phyloP scores from a whole-genome alignment of 1,140 invertebrate genomes.

The Rhynchophorus ferrugineus region DNA sequence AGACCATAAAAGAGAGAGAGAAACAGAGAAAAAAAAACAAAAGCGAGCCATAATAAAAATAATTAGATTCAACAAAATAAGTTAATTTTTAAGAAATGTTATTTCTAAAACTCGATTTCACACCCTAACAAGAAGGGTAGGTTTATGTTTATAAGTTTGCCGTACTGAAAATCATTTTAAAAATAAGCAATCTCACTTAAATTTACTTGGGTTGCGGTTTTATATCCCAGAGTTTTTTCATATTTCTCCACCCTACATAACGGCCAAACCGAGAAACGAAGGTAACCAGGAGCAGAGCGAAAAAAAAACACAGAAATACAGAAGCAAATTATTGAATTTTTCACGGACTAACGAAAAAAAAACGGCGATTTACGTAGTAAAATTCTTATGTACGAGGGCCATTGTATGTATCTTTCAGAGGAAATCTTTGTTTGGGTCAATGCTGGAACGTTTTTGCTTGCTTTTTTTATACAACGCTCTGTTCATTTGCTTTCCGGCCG shows the following conservation, averaged over 20 bases:
- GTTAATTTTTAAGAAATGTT: no score
- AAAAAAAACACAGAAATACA: no score
- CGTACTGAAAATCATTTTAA: conserved; percentile 14
- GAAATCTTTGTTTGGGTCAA: no score
- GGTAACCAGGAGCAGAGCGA: not conserved
- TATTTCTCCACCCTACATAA: conserved; percentile 7
- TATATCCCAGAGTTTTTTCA: conserved; percentile 7
- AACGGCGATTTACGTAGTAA: not conserved
- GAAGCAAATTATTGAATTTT: not conserved
- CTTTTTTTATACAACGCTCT: no score
- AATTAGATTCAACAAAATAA: no score
- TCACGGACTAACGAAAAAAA: not conserved
- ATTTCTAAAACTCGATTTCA: conserved; percentile 14
- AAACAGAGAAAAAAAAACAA: no score
- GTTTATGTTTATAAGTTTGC: conserved; percentile 16
- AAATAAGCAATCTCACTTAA: conserved; percentile 18
- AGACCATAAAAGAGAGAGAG: no score
- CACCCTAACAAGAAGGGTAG: conserved; percentile 8
- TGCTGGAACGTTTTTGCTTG: no score
- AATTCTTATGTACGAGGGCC: no score
- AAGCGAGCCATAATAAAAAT: no score
- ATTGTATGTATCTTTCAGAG: no score
- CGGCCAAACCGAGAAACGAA: conserved; percentile 7
- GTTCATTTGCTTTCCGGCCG: no score
- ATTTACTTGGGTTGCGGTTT: conserved; percentile 15